Evolutionary conservation across 2,888 invertebrate species (phyloP).

Genomic region (Orthosia gracilis): DNA sequence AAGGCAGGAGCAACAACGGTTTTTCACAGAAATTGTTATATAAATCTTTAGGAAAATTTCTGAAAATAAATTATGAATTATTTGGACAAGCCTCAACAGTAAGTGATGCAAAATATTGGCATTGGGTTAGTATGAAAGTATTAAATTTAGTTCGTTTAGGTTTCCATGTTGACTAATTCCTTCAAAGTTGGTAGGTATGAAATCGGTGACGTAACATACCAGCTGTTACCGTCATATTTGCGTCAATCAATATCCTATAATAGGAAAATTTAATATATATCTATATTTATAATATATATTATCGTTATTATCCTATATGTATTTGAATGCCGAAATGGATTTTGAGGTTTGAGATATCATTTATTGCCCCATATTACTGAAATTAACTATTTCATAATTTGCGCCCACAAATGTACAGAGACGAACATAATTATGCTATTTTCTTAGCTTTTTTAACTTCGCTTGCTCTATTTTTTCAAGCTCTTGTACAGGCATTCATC

Average conservation of each 20-base stretch:
- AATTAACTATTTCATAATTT: background rate
- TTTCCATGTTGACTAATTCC: conserved; percentile 24
- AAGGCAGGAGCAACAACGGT: too few relatives aligned
- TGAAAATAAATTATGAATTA: too few relatives aligned
- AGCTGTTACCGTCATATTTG: conserved; percentile 26
- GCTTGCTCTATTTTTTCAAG: too few relatives aligned
- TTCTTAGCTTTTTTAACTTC: background rate
- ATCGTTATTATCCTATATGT: background rate
- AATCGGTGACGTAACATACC: conserved; percentile 9
- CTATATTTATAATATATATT: too few relatives aligned
- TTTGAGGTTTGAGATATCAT: too few relatives aligned
- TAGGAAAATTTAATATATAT: conserved; percentile 34
- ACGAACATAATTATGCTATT: background rate
- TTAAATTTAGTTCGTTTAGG: conserved; percentile 9
- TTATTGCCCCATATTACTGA: background rate
- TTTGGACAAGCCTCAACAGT: background rate
- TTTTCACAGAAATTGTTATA: too few relatives aligned
- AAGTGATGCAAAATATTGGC: background rate
- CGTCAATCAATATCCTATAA: conserved; percentile 38
- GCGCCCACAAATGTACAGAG: background rate
- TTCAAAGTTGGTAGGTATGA: conserved; percentile 8
- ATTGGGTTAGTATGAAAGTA: background rate
- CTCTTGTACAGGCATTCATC: background rate
- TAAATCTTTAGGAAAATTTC: too few relatives aligned
- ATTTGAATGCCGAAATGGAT: background rate